A percentile compares a stretch with the other conserved stretches of the same genome.
phyloP scores from a whole-genome alignment of 2,113 vertebrate genomes.

The Diadophis punctatus region DNA sequence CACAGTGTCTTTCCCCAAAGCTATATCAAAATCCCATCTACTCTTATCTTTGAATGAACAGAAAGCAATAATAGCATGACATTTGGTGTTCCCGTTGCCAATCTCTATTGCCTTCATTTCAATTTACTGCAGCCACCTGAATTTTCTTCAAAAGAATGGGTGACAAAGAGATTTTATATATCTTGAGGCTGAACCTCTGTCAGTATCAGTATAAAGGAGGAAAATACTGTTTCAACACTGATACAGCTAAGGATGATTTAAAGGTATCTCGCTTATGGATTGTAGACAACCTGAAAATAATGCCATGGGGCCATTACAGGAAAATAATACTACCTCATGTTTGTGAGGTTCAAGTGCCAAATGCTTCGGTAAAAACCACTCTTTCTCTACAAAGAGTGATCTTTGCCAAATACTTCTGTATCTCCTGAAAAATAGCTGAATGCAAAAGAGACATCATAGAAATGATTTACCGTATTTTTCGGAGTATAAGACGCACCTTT shows the following conservation, averaged over 20 bases:
- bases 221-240: not conserved
- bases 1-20: not conserved
- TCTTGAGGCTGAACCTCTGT: not conserved
- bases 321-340: not conserved
- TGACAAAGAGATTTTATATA: not conserved
- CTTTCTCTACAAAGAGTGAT: not conserved
- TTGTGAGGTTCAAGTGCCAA: not conserved
- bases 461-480: too few relatives aligned
- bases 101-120: not conserved
- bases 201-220: not conserved
- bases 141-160: not conserved
- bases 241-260: not conserved
- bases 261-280: not conserved
- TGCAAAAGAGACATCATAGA: not conserved
- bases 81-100: not conserved
- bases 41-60: not conserved
- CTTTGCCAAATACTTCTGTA: not conserved
- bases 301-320: not conserved
- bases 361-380: not conserved
- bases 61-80: not conserved
- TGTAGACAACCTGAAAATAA: not conserved
- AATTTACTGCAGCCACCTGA: not conserved
- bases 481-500: too few relatives aligned
- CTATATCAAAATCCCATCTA: not conserved
- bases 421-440: not conserved